phyloP scores from a whole-genome alignment of 2,113 vertebrate species.

The Turdus rufiventris region DNA sequence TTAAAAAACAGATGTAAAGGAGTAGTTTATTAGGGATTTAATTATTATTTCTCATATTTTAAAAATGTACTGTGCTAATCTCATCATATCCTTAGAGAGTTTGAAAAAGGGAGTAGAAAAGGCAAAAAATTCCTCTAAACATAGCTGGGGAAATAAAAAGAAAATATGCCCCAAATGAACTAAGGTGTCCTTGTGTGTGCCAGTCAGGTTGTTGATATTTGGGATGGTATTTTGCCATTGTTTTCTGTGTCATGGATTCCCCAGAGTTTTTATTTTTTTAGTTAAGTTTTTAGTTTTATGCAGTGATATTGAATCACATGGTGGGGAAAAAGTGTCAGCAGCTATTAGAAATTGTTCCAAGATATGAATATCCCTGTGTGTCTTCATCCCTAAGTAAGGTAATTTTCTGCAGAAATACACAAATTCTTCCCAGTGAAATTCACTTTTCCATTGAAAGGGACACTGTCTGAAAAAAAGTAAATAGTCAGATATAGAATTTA shows the following conservation, averaged over 20 bases:
- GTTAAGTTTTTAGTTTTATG: not conserved
- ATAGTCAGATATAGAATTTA: not conserved
- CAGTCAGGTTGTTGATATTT: not conserved
- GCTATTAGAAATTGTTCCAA: not conserved
- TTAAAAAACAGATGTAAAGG: not conserved
- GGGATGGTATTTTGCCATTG: not conserved
- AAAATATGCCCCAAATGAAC: not conserved
- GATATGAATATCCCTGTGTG: not conserved
- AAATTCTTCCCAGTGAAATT: not conserved
- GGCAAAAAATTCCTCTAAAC: not conserved
- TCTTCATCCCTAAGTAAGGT: not conserved
- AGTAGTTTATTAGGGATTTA: not conserved
- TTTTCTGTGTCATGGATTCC: rapidly evolving
- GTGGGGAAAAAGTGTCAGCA: not conserved
- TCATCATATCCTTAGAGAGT: not conserved
- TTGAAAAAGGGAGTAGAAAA: not conserved
- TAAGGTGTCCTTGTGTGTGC: not conserved
- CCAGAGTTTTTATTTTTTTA: not conserved
- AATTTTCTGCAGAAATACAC: not conserved
- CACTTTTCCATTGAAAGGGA: not conserved
- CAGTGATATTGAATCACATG: not conserved
- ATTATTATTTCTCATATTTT: not conserved
- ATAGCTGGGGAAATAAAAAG: not conserved
- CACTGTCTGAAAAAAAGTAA: not conserved
- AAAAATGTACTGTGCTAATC: not conserved